phyloP scores from a whole-genome alignment of 2,888 invertebrate genomes.

The Alloscopus bannaensis region DNA sequence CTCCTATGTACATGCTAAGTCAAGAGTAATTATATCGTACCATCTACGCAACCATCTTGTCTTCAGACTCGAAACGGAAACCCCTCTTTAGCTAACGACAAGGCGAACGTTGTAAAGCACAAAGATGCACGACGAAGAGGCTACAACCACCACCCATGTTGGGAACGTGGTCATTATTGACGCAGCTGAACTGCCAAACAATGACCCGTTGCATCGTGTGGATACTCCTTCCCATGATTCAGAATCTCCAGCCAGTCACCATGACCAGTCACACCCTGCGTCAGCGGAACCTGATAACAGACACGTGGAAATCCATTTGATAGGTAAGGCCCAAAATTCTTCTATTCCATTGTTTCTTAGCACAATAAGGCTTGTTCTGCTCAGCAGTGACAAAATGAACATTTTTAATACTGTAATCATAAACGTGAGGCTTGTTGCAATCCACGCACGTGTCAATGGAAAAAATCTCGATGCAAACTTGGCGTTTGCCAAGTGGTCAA shows the following conservation, averaged over 20 bases:
- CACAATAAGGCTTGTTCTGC: not conserved
- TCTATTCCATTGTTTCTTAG: not conserved
- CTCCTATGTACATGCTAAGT: conserved; percentile 9
- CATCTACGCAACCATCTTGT: conserved; percentile 1
- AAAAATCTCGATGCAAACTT: no score
- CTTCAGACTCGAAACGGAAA: conserved; percentile 21
- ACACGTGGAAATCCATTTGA: conserved; percentile 60
- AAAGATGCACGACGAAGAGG: conserved; percentile 71
- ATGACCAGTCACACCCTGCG: conserved; percentile 38
- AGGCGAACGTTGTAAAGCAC: conserved; percentile 2
- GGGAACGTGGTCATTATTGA: conserved; percentile 68
- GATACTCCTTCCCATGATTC: conserved; percentile 25
- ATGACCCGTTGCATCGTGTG: conserved; percentile 23
- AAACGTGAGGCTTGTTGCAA: no score
- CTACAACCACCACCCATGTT: conserved; percentile 63
- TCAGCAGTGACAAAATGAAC: no score
- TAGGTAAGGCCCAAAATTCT: conserved; percentile 51
- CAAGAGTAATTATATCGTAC: conserved; percentile 5
- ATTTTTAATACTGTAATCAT: no score
- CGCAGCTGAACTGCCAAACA: conserved; percentile 57
- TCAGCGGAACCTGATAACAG: conserved; percentile 46
- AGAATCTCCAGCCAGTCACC: conserved; percentile 61
- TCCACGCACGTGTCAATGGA: no score
- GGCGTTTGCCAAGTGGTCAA: no score
- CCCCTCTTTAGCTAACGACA: not conserved